Evolutionary conservation across 2,797 vertebrate species (phyloP).

Genomic region (Poeciliopsis infans): DNA sequence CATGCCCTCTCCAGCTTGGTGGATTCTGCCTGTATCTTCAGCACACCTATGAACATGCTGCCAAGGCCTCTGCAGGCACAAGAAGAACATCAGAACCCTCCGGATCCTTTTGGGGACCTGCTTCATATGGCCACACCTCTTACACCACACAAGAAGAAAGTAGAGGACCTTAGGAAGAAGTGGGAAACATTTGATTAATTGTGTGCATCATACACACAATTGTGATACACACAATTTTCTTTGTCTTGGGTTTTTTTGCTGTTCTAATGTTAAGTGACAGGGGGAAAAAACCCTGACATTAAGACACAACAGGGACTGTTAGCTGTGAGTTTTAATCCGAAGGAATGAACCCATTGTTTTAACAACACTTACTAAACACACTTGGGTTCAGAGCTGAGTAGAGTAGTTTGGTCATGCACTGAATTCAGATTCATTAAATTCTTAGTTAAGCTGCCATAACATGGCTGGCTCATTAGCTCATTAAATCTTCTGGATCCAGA

Average conservation of each 20-base stretch:
- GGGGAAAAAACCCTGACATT: neutral
- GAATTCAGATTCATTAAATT: neutral
- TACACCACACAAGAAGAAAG: constrained; percentile 83
- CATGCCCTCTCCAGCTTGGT: constrained; percentile 76
- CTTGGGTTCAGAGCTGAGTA: neutral
- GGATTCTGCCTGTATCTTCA: constrained; percentile 66
- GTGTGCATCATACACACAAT: constrained; percentile 3
- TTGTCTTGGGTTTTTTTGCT: constrained; percentile 29
- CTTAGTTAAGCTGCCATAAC: neutral
- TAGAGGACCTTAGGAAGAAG: constrained; percentile 88
- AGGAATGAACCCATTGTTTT: neutral
- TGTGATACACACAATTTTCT: neutral
- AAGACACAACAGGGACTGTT: neutral
- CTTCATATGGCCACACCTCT: constrained; percentile 87
- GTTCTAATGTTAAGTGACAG: constrained; percentile 4
- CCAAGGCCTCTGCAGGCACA: constrained; percentile 75
- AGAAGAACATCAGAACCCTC: constrained; percentile 75
- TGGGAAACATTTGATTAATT: constrained; percentile 97
- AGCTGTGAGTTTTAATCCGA: neutral
- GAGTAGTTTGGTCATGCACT: neutral
- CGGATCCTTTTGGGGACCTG: constrained; percentile 94
- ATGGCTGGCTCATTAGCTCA: neutral
- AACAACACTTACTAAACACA: neutral
- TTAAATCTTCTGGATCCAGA: neutral
- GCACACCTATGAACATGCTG: constrained; percentile 67